Evolutionary conservation across 2,797 vertebrate genomes (phyloP), one percentile per base, ranked within the genome.

Genomic region (Pseudomugil gertrudae): DNA sequence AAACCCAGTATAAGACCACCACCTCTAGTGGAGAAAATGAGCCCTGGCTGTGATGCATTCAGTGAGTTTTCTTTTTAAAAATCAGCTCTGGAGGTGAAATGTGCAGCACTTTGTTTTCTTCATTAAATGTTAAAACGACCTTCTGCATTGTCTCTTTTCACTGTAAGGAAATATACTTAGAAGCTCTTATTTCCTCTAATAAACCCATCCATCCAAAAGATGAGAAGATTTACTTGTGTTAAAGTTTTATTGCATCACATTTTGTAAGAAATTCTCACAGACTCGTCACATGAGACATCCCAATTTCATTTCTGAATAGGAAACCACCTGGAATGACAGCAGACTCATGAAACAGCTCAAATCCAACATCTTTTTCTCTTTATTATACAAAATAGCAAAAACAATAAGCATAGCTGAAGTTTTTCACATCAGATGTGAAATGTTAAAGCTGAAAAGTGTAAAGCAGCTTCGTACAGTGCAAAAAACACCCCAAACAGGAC

Each of bases 81-180:
- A 81, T 81, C 56, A 66, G 72, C 72, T 84, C 61, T 84, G 69
- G 50, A 79, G 84, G 51, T 76, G 59, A 84, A 79, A 43, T 4
- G 26, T 63, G 79, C 58, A 56, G 74, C 84, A 84, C 82, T 91
- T 92, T 90, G 85, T 84, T 78, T 81, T 68, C 72, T 74, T 75
- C 63, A 87, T 81, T 89, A 90, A 90, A 90, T 84, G 76, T 79
- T 78, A 38, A 76, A 76, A 77, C 53, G 7, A 80, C 17, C 30
- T 33, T 36, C 19, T 72, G 60, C 43, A 47, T 15, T 21, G 27
- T 72, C 5, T 35, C 23, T 43, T 19, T 43, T 21, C 13, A 11
- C 3, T 2, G 4, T 11, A 19, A 19, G 2, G 43, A n/a, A 3
- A 5, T 24, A n/a, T 27, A 21, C 19, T 14, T 60, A 30, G 26